Base-by-base conservation (phyloP, 1,140 invertebrate genomes). In the Cherax destructor region DNA sequence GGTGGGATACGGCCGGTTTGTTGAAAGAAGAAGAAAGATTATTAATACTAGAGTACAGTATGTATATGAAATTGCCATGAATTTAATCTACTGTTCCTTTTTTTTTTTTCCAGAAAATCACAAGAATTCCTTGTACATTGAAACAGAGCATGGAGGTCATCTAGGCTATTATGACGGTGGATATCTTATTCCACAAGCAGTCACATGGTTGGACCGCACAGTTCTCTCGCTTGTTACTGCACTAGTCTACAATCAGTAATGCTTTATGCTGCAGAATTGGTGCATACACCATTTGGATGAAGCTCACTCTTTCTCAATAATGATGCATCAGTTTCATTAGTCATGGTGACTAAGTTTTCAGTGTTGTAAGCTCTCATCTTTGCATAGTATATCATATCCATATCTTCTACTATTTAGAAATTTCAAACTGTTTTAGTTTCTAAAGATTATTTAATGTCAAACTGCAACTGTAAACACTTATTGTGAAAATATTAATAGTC, bases 131-230 rank as follows among this genome's bases (percentile, higher is more conserved):
- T 95, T 97, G 85, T 98, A 97, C 93, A 95, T 98, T 49, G 96
- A 98, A 94, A 95, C 98, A 5, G 97, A 97, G 24, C 98, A 99
- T 94, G 98, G 98, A 9, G 98, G 98, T 11, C 98, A 99, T 95
- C 95, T 99, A 88, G 98, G 98, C 56, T 99, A 98, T 94, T 98
- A 98, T 94, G 98, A 99, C 95, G 97, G 97, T 9, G 97, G 97
- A 16, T 94, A 97, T 47, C 93, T 98, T 0, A 97, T 97, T 94
- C 98, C 98, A 0, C 97, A 98, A 93, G 97, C 97, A 1, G 96
- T 98, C 47, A 98, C 97, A 30, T 99, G 98, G 98, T 94, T 99
- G 76, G 98, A 99, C 95, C 96, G 97, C 78, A 96, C 97, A 2
- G 94, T 98, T 9, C 96, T 98, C 21, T 91, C 93, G 9, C 77